Conservation (phyloP, 2,797 vertebrate genomes). For the Muraenolepis orangiensis region DNA sequence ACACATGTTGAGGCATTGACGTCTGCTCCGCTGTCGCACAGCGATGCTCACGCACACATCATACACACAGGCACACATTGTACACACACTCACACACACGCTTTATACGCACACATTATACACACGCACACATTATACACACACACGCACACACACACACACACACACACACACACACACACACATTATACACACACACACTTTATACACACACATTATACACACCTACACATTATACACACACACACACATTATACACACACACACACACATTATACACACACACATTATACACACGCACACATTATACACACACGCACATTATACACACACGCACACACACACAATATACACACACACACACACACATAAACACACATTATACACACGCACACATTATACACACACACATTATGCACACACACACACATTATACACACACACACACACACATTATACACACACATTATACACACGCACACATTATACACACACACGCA, state of each 20-base stretch:
- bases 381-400: no score
- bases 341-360: neutral
- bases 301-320: neutral
- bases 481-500: neutral
- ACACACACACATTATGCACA: no score
- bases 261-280: no score
- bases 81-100: neutral
- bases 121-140: no score
- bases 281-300: no score
- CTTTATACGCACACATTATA: no score
- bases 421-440: no score
- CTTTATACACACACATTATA: neutral
- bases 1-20: conserved; percentile 50
- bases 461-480: neutral
- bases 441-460: neutral
- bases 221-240: neutral
- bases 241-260: no score
- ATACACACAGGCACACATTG: neutral
- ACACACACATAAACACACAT: no score
- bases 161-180: neutral
- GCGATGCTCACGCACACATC: neutral
- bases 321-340: neutral
- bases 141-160: neutral
- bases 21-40: conserved; percentile 11
- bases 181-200: neutral